Evolutionary conservation across 1,140 invertebrate genomes (phyloP).

Genomic region (Plodia interpunctella): DNA sequence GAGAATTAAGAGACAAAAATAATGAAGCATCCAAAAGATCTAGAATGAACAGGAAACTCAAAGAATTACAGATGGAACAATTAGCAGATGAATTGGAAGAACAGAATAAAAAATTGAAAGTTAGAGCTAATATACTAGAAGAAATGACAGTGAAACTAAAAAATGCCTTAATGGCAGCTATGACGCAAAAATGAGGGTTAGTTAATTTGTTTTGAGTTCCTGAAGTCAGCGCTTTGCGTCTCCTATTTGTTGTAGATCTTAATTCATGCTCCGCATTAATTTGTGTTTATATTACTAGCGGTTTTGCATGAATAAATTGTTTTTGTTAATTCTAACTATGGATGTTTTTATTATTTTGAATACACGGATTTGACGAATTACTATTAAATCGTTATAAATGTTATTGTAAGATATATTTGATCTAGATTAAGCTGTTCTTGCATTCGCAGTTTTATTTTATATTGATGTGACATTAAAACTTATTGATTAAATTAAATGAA

Average conservation of each 20-base stretch:
- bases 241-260: conserved; percentile 14
- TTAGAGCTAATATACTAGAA: conserved; percentile 58
- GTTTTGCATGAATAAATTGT: neutral
- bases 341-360: conserved; percentile 4
- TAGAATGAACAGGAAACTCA: conserved; percentile 83
- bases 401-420: neutral
- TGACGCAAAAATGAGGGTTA: conserved; percentile 48
- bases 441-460: neutral
- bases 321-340: neutral
- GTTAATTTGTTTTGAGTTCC: conserved; percentile 13
- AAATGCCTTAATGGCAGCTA: conserved; percentile 62
- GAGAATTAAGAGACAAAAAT: conserved; percentile 84
- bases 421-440: neutral
- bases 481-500: neutral
- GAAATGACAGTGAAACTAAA: conserved; percentile 64
- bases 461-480: neutral
- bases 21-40: conserved; percentile 86
- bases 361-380: neutral
- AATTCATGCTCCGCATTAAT: neutral
- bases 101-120: conserved; percentile 60
- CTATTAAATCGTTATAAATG: neutral
- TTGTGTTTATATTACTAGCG: conserved; percentile 4
- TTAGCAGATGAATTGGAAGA: conserved; percentile 61
- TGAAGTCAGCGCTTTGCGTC: conserved; percentile 23
- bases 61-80: conserved; percentile 77